Base-by-base conservation (phyloP, 2,888 invertebrate species). In the Mythimna ferrago region DNA sequence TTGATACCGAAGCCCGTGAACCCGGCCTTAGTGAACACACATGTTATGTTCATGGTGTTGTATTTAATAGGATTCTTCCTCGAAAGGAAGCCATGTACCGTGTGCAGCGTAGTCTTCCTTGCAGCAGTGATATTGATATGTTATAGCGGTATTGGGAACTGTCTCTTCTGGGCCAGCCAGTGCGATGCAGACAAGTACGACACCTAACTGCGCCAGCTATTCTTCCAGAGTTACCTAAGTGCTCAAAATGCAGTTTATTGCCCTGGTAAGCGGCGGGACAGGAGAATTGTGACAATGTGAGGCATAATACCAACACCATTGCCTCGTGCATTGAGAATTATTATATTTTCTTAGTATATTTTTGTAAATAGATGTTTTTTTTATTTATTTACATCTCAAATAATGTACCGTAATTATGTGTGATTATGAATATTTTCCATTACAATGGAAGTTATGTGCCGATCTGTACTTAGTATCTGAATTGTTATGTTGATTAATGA, bases 1-100 rank as follows among this genome's bases (percentile, higher is more conserved):
- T 97, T 99, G 84, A 99, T 99, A 94, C 99, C 99, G 86, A 99
- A 99, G 95, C 99, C 99, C 72, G 97, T 99, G 82, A 99, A 99
- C 96, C 99, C 99, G 89, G 99, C 99, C 54, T 97, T 99, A 76
- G 97, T 99, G 87, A 98, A 99, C 93, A 99, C 99, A 71, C 99
- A 99, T 94, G 99, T 99, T 78, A 98, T 99, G 98, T 99, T 99
- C 94, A 99, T 99, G 97, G 98, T 99, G 83, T 97, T 99, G 69
- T 99, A 99, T 95, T 96, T 99, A 87, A 98, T 99, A 87, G 99
- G 99, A 88, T 99, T 99, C 96, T 99, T 99, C 94, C 96, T 99
- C 88, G 99, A 99, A 92, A 97, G 99, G 89, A 99, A 96, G 93
- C 99, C 99, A 1, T 99, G 99, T 94, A 99, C 99, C 65, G 99